Base-by-base conservation (phyloP, 2,888 invertebrate species). In the Sceliomorpha sp. region DNA sequence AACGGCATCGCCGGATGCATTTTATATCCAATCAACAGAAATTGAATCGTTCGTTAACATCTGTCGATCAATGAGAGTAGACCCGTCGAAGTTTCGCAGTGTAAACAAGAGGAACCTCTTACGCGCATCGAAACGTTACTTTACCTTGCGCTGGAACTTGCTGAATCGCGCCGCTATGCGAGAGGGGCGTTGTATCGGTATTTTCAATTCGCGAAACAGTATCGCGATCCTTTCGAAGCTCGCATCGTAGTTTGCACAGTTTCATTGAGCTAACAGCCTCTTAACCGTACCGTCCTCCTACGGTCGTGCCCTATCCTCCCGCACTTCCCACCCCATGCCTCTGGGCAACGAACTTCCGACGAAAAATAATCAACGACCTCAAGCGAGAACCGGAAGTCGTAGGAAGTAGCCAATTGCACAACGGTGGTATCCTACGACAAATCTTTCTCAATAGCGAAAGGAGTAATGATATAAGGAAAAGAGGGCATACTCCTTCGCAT, bases 371-470 rank as follows among this genome's bases (percentile, higher is more conserved):
- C 80, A 72, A 70, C 74, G 77, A 76, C 73, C 77, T 78, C 74
- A 71, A 72, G 63, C 76, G 72, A 72, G 67, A 77, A 75, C 70
- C 83, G 83, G 82, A 84, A 84, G 79, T 81, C 82, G 82, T 83
- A 82, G 82, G 83, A 84, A 81, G 83, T 74, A 72, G 76, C 72
- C 81, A 79, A 81, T 82, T 83, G 78, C 64, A 73, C 72, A 50
- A 72, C 62, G 53, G 48, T 40, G 29, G 47, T 66, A 47, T 58
- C 58, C 64, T 58, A 58, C 64, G 51, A 51, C 51, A 56, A 44
- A 56, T 64, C 50, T 56, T 56, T 64, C 50, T 56, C 64, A 37
- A 58, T 47, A 47, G 36, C 36, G 36, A 45, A 56, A 44, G 17
- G 45, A 50, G 44, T 37, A 63, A 47, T 39, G 48, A 34, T 40